Conservation (phyloP, 2,113 vertebrate species). For the Harpagus bidentatus region DNA sequence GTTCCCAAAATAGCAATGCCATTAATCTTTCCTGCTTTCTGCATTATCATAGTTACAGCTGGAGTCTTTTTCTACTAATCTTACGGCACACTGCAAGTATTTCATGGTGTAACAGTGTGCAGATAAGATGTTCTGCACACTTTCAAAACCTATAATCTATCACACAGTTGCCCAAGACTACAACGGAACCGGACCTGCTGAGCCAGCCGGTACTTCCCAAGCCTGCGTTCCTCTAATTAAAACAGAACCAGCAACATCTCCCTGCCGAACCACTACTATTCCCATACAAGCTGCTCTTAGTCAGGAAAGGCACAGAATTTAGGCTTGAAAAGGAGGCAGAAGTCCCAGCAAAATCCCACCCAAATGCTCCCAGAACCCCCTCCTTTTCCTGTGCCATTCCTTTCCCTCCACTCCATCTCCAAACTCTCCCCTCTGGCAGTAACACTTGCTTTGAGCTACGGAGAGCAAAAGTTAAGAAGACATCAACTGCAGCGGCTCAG, state of each 20-base stretch:
- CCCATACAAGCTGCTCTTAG: background rate
- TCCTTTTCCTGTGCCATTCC: background rate
- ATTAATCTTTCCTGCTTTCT: background rate
- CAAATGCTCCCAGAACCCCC: background rate
- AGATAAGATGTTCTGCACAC: background rate
- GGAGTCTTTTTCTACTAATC: background rate
- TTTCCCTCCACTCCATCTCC: background rate
- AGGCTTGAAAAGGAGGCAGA: background rate
- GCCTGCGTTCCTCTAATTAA: background rate
- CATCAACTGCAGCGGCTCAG: background rate
- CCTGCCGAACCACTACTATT: background rate
- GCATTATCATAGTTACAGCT: background rate
- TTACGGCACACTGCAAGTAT: background rate
- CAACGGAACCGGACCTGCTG: background rate
- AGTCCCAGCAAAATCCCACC: background rate
- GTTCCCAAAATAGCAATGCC: background rate
- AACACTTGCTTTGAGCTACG: background rate
- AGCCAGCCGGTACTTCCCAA: background rate
- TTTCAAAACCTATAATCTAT: background rate
- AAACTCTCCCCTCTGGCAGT: background rate
- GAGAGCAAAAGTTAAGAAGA: background rate
- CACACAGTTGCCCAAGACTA: background rate
- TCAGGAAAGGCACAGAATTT: background rate
- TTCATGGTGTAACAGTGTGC: background rate
- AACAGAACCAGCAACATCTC: background rate